Percentiles rank a stretch among this genome's conserved stretches.
These are phyloP conservation scores for Solea solea DNA, from an alignment of 2,113 vertebrate species.

Conservation along the genomic window DNA sequence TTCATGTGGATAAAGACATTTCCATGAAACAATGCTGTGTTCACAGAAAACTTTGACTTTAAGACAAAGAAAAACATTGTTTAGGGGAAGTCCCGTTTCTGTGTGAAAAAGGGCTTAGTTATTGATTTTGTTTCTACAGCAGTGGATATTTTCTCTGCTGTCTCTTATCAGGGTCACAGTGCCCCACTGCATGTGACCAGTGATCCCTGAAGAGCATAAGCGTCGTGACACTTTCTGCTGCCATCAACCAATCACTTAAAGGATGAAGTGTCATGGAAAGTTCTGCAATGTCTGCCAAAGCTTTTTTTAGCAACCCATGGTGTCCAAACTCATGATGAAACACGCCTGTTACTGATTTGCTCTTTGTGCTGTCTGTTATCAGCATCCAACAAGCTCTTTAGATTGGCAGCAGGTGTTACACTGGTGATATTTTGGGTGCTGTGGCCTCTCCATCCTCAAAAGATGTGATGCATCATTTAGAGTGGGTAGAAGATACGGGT, in stretches of 20 bases:
- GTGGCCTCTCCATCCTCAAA: slow-evolving; percentile 33
- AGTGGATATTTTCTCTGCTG: slow-evolving; percentile 47
- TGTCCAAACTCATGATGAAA: slow-evolving; percentile 17
- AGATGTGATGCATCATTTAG: not conserved
- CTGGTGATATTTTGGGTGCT: slow-evolving; percentile 36
- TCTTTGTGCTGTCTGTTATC: slow-evolving; percentile 39
- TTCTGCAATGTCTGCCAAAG: slow-evolving; percentile 39
- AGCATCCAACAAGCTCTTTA: slow-evolving; percentile 23
- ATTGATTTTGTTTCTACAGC: slow-evolving; percentile 27
- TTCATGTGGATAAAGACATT: too few species aligned
- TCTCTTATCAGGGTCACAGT: slow-evolving; percentile 54
- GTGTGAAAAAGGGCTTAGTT: slow-evolving; percentile 12
- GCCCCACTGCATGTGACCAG: slow-evolving; percentile 53
- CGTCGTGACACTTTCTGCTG: slow-evolving; percentile 73
- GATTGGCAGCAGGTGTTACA: slow-evolving; percentile 42
- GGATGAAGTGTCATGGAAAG: slow-evolving; percentile 61
- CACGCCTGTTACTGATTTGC: slow-evolving; percentile 14
- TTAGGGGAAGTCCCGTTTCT: too few species aligned
- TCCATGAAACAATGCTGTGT: too few species aligned
- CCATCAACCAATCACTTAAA: slow-evolving; percentile 62
- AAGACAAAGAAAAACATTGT: too few species aligned
- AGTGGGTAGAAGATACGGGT: slow-evolving; percentile 49
- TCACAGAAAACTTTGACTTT: too few species aligned
- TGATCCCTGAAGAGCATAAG: slow-evolving; percentile 64
- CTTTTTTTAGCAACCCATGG: slow-evolving; percentile 34